Evolutionary conservation across 2,113 vertebrate species (phyloP), one percentile per base, ranked within the genome.

Genomic region (Nibea coibor): DNA sequence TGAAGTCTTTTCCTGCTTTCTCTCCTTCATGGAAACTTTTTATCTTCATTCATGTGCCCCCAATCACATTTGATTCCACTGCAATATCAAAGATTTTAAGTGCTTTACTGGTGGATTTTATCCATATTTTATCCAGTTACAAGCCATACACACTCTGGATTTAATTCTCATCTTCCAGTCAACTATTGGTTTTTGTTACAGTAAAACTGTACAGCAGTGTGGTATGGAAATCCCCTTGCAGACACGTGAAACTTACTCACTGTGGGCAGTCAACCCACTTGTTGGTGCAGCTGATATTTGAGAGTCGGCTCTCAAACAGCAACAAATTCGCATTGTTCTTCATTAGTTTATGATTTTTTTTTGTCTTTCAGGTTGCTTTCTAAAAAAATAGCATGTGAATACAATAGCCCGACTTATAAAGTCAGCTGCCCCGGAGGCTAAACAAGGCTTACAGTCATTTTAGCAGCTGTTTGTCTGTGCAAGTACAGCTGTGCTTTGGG

Each of bases 211-310:
- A 54, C 24, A 35, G 11, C 9, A n/a, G 20, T 20, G 35, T 51
- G 16, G 45, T 59, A 3, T 74, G 63, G 78, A 81, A 74, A 74
- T 74, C 47, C 63, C 78, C 63, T 24, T 57, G 26, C 12, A 76
- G 59, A 51, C 58, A 16, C 19, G 39, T 39, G 35, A 39, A 39
- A 39, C 26, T 24, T 59, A 31, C 16, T 42, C 8, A 48, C 31
- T 31, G 6, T 22, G n/a, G 28, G 50, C 31, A 16, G 17, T 24
- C 42, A 47, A 12, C n/a, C 31, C 76, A 56, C 48, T 66, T 17
- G 14, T 48, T 48, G 20, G 3, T 16, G 3, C 35, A 31, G 28
- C 24, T 43, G n/a, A 31, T 31, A 31, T 53, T 56, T 54, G 19
- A 43, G 10, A 35, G 69, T 15, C 17, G n/a, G 6, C 10, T 59